Base-by-base conservation (phyloP, 2,113 vertebrate genomes). In the Micromys minutus region DNA sequence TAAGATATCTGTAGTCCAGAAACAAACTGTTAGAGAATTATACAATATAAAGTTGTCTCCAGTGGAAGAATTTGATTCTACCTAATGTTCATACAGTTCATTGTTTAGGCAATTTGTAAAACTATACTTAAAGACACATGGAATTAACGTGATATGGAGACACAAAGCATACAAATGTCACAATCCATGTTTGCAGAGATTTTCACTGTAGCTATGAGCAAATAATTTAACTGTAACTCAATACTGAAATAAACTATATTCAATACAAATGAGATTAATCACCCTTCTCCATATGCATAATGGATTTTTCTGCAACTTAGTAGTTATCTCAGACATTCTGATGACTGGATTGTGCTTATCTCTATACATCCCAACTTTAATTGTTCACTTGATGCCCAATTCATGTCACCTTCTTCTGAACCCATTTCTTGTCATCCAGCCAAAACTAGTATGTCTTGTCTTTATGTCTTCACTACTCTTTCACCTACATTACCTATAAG, bases 191-290 rank as follows among this genome's bases (percentile, higher is more conserved):
- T 93, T 95, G 42, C 39, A 80, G 42, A 92, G 55, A 26, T 7
- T 75, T 76, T 95, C 72, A 87, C 24, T 52, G 1, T 85, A 84
- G 29, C 57, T 89, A 36, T 42, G 74, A 90, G 63, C 17, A 92
- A 94, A 94, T 50, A 94, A 93, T 80, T 65, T 75, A 92, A 92
- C 67, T 80, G 59, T 71, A 91, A 45, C 88, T 87, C n/a, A 95
- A 83, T 59, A 59, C 67, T 5, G 19, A 69, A 90, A 83, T 90
- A 93, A 89, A 93, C 89, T 76, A 57, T 57, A 55, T 67, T 47
- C 52, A 89, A 94, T 50, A 16, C 69, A 95, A 69, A 76, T 39
- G 17, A 47, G 52, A 87, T 45, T 61, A 91, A 63, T 85, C 26
- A 63, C 21, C 69, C 52, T 90, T 94, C 15, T 94, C n/a, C 87